phyloP scores from a whole-genome alignment of 2,113 vertebrate genomes.

The Podarcis cretensis region DNA sequence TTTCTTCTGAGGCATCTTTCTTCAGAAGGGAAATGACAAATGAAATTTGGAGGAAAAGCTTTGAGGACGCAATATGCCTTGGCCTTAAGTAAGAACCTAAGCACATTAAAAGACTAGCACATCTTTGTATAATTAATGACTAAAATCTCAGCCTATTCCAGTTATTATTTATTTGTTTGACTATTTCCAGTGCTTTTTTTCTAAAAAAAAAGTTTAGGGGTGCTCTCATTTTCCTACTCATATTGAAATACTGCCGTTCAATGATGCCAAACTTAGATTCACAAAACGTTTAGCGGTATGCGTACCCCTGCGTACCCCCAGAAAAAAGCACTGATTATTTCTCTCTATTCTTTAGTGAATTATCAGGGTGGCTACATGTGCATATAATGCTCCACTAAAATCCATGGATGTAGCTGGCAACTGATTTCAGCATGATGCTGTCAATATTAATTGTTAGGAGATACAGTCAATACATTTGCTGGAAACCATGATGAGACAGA shows the following conservation, averaged over 20 bases:
- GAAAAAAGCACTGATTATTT: not conserved
- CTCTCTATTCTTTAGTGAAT: not conserved
- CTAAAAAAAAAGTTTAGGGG: no score
- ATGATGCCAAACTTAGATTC: no score
- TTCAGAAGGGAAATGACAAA: not conserved
- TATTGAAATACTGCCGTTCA: no score
- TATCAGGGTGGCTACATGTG: not conserved
- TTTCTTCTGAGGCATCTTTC: not conserved
- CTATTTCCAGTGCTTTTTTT: not conserved
- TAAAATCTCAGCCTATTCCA: not conserved
- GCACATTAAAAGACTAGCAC: not conserved
- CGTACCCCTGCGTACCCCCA: no score
- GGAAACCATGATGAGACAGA: not conserved
- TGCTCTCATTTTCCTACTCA: no score
- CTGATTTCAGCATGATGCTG: not conserved
- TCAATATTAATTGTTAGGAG: not conserved
- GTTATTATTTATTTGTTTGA: not conserved
- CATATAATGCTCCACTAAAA: no score
- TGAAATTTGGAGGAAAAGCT: not conserved
- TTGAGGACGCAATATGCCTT: not conserved
- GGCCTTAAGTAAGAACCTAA: not conserved
- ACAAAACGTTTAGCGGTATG: no score
- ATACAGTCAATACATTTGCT: not conserved
- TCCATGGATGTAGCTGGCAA: not conserved
- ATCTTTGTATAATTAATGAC: not conserved